Evolutionary conservation across 92 coral and sea anemone genomes (phyloP).

Genomic region (Diadumene lineata): DNA sequence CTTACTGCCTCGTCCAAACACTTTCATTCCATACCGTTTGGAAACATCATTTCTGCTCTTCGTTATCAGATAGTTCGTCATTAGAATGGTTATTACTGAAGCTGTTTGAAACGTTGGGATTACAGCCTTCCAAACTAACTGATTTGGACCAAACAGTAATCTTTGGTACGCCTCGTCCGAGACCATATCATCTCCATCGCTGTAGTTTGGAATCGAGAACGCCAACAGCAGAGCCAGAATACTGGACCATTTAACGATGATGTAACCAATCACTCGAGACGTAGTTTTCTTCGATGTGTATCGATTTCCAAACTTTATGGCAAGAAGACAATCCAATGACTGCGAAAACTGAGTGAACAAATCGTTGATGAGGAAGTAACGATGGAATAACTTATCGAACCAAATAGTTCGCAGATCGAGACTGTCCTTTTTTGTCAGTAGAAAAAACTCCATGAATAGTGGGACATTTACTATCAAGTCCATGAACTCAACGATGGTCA

Average conservation of each 20-base stretch:
- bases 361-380: slow-evolving; percentile 29
- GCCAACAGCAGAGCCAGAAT: slow-evolving; percentile 10
- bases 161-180: slow-evolving; percentile 33
- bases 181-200: slow-evolving; percentile 12
- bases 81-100: slow-evolving; percentile 4
- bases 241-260: slow-evolving; percentile 14
- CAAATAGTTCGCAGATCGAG: slow-evolving; percentile 16
- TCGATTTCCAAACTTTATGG: slow-evolving; percentile 11
- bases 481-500: slow-evolving; percentile 27
- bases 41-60: slow-evolving; percentile 16
- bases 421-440: slow-evolving; percentile 18
- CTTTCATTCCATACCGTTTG: slow-evolving; percentile 24
- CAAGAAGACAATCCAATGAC: slow-evolving; percentile 26
- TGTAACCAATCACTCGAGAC: background rate
- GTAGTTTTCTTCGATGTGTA: slow-evolving; percentile 18
- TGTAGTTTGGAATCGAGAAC: slow-evolving; percentile 14
- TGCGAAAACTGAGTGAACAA: slow-evolving; percentile 16
- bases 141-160: slow-evolving; percentile 36
- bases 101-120: slow-evolving; percentile 13
- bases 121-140: slow-evolving; percentile 32
- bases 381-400: slow-evolving; percentile 33
- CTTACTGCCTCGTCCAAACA: slow-evolving; percentile 28
- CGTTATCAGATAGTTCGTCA: slow-evolving; percentile 19
- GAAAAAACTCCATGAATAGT: slow-evolving; percentile 28
- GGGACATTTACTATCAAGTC: slow-evolving; percentile 30